A percentile compares a stretch with the other conserved stretches of the same genome.
Conservation (phyloP, 2,888 invertebrate species). For the Synergus japonicus region DNA sequence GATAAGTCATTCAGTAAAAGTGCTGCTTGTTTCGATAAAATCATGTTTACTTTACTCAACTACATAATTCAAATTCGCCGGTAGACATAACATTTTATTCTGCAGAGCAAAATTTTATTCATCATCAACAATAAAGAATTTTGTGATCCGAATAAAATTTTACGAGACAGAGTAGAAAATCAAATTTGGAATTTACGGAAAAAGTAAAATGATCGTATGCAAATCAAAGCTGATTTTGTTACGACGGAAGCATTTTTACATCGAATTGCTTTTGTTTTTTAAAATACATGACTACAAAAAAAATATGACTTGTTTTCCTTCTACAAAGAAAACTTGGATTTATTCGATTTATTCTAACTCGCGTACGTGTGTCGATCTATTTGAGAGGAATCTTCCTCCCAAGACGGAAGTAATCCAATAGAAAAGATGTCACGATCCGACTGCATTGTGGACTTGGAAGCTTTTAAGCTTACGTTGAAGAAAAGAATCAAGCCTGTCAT, state of each 20-base stretch:
- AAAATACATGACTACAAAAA: no score
- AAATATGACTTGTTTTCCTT: background rate
- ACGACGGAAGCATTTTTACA: no score
- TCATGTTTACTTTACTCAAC: background rate
- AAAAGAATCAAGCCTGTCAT: background rate
- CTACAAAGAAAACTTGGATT: slow-evolving; percentile 4
- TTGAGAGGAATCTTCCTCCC: slow-evolving; percentile 21
- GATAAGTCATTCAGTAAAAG: background rate
- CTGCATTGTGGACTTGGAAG: slow-evolving; percentile 3
- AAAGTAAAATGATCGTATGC: background rate
- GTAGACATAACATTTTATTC: background rate
- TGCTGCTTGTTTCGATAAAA: background rate
- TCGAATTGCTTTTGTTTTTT: no score
- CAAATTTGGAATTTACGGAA: background rate
- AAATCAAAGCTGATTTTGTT: background rate
- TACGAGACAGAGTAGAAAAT: background rate
- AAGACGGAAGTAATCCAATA: background rate
- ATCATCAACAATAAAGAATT: background rate
- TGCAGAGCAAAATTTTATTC: background rate
- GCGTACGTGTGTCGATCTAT: slow-evolving; percentile 9
- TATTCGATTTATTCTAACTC: background rate
- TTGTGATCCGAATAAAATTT: background rate
- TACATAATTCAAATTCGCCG: background rate
- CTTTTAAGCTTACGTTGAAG: slow-evolving; percentile 9
- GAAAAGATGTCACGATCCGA: slow-evolving; percentile 9